Percentiles rank a stretch among this genome's conserved stretches.
Evolutionary conservation across 1,140 invertebrate genomes (phyloP).

Genomic region (Dendrolimus punctatus): DNA sequence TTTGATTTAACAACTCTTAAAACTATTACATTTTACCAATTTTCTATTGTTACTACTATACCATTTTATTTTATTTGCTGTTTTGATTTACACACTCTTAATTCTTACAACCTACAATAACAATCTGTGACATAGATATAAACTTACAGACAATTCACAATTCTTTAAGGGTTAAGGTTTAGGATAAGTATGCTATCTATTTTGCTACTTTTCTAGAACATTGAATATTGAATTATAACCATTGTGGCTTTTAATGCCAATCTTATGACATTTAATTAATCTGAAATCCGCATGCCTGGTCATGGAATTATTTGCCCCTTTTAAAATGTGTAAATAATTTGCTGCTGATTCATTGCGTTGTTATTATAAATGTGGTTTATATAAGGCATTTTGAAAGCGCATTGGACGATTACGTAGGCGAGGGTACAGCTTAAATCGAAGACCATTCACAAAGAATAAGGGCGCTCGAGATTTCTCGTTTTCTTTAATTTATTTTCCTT

Average conservation of each 20-base stretch:
- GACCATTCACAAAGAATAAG: constrained; percentile 26
- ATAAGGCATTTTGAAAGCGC: constrained; percentile 4
- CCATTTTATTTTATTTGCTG: too few species aligned
- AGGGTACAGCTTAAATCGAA: constrained; percentile 9
- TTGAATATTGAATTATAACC: background rate
- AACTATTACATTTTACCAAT: too few species aligned
- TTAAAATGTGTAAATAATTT: background rate
- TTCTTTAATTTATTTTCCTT: constrained; percentile 69
- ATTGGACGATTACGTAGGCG: constrained; percentile 5
- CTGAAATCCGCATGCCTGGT: constrained; percentile 35
- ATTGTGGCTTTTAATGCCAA: constrained; percentile 48
- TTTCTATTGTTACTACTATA: too few species aligned
- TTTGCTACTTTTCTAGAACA: too few species aligned
- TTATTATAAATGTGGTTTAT: background rate
- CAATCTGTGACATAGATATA: too few species aligned
- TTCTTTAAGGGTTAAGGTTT: too few species aligned
- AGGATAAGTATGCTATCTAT: too few species aligned
- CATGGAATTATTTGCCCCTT: constrained; percentile 2
- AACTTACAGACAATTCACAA: too few species aligned
- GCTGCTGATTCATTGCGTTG: background rate
- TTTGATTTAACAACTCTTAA: too few species aligned
- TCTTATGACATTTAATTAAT: constrained; percentile 60
- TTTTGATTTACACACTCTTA: too few species aligned
- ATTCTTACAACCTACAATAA: too few species aligned
- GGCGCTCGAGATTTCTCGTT: constrained; percentile 63